Conservation (phyloP, 2,797 vertebrate genomes). For the Falco concolor region DNA sequence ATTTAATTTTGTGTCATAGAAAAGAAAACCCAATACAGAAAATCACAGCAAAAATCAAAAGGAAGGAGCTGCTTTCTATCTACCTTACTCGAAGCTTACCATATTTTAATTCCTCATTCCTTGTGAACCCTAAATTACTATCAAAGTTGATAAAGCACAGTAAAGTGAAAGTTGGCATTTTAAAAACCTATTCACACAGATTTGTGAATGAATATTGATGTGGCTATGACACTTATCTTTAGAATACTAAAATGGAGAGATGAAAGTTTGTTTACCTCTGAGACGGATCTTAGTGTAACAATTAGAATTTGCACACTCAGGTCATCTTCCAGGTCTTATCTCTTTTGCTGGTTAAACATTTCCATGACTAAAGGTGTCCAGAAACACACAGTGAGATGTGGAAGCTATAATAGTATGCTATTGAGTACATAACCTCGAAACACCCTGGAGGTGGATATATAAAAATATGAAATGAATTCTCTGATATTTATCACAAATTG, state of each 20-base stretch:
- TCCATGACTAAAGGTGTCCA: background rate
- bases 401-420: background rate
- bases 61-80: background rate
- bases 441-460: background rate
- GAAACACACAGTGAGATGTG: background rate
- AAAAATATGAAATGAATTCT: background rate
- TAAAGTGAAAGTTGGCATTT: background rate
- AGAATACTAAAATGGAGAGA: background rate
- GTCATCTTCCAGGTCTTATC: background rate
- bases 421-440: background rate
- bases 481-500: background rate
- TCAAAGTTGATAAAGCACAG: background rate
- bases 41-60: background rate
- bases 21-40: background rate
- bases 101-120: background rate
- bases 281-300: background rate
- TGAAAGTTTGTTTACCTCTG: background rate
- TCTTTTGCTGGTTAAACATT: background rate
- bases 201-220: background rate
- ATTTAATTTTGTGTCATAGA: background rate
- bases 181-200: background rate
- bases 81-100: background rate
- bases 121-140: background rate
- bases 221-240: background rate
- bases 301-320: background rate